Percentiles rank a stretch among this genome's conserved stretches.
These are phyloP conservation scores for Dromiciops gliroides DNA, from an alignment of 2,113 vertebrate genomes.

Conservation along the genomic window DNA sequence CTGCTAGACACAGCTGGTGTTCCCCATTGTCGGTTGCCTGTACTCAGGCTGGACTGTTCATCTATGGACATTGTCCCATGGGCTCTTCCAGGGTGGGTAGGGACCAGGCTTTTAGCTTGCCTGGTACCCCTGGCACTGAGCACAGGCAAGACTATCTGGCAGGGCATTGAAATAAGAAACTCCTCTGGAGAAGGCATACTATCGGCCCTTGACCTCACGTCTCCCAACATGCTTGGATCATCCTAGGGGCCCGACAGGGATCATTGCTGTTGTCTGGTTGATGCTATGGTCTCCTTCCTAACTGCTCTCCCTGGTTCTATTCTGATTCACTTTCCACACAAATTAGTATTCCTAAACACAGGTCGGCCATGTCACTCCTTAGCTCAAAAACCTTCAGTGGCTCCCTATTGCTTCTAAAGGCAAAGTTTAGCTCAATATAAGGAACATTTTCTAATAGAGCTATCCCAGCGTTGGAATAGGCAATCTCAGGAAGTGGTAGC, in stretches of 20 bases:
- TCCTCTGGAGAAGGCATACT: not conserved
- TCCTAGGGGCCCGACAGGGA: not conserved
- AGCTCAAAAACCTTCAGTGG: not conserved
- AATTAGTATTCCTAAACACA: not conserved
- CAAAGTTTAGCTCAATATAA: not conserved
- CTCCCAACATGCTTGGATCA: not conserved
- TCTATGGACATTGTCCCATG: too few relatives aligned
- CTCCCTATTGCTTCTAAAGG: not conserved
- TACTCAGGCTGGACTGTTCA: too few relatives aligned
- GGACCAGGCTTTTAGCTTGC: not conserved
- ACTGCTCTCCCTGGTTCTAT: not conserved
- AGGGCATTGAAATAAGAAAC: accelerated
- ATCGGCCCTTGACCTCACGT: not conserved
- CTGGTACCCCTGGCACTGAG: not conserved
- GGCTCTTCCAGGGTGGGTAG: too few relatives aligned
- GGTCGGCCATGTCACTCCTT: not conserved
- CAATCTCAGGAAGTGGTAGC: not conserved
- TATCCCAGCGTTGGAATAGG: too few relatives aligned
- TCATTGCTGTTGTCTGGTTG: too few relatives aligned
- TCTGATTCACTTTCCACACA: not conserved
- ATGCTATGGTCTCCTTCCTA: not conserved
- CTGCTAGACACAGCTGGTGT: not conserved
- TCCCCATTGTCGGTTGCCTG: too few relatives aligned
- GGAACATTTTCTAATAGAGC: too few relatives aligned
- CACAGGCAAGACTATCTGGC: not conserved